Conservation (phyloP, 2,888 invertebrate genomes). For the Danaus chrysippus region DNA sequence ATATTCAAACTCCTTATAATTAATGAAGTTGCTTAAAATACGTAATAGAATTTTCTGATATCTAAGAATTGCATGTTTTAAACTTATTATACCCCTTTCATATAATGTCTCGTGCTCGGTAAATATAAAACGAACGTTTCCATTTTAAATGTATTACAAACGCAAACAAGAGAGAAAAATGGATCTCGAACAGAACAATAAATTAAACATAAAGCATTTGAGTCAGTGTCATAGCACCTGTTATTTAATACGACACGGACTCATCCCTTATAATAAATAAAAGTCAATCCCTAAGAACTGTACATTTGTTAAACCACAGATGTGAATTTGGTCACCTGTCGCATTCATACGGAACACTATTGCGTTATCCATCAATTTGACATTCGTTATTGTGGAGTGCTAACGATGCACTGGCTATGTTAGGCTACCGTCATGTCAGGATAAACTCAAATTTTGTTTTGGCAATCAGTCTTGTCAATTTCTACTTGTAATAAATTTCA, state of each 20-base stretch:
- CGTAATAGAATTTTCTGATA: too few species aligned
- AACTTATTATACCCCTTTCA: too few species aligned
- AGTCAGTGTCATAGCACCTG: neutral
- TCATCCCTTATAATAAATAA: constrained; percentile 1
- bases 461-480: neutral
- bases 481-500: too few species aligned
- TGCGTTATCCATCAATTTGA: constrained; percentile 28
- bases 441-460: neutral
- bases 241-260: neutral
- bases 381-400: constrained; percentile 26
- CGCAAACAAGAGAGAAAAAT: too few species aligned
- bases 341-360: constrained; percentile 11
- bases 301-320: constrained; percentile 19
- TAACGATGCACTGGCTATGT: constrained; percentile 19
- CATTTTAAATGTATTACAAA: too few species aligned
- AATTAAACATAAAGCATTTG: too few species aligned
- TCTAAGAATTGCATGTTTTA: too few species aligned
- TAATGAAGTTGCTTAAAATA: too few species aligned
- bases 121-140: too few species aligned
- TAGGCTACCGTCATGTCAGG: neutral
- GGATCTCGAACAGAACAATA: too few species aligned
- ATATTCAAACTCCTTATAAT: too few species aligned
- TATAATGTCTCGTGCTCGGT: too few species aligned
- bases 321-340: constrained; percentile 18
- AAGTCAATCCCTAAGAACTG: constrained; percentile 18